Percentiles rank a stretch among this genome's conserved stretches.
These are phyloP conservation scores for Orthonyx spaldingii DNA, from an alignment of 2,113 vertebrate species.

Conservation along the genomic window DNA sequence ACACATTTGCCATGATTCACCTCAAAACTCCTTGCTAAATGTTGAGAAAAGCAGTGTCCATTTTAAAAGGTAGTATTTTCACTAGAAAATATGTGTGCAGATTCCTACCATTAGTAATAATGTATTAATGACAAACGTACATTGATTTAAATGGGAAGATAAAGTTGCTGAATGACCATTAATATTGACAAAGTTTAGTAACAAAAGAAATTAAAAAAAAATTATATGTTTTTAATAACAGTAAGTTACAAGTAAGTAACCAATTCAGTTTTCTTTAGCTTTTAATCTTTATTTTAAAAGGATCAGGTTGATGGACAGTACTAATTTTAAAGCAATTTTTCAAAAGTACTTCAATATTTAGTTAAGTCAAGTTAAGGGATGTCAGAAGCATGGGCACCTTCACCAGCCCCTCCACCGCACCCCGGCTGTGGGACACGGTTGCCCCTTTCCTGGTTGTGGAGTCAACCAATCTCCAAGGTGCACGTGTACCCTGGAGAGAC, in stretches of 20 bases:
- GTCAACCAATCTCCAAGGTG: background rate
- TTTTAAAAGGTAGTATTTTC: background rate
- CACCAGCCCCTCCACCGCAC: no score
- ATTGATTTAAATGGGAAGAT: background rate
- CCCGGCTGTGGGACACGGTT: accelerated
- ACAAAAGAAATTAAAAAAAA: background rate
- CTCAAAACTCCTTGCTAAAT: background rate
- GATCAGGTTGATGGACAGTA: background rate
- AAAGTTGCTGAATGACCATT: background rate
- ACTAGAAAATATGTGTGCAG: background rate
- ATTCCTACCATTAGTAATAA: background rate
- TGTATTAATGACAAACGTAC: background rate
- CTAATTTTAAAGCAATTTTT: background rate
- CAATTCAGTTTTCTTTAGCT: background rate
- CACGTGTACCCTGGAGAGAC: accelerated
- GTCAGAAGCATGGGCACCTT: accelerated
- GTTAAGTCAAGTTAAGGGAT: background rate
- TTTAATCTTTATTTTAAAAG: background rate
- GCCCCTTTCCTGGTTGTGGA: accelerated
- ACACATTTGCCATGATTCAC: background rate
- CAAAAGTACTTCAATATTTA: accelerated
- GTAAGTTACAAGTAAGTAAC: no score
- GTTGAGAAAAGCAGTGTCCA: background rate
- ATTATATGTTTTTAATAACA: background rate
- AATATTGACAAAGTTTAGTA: background rate